Percentiles rank a stretch among this genome's conserved stretches.
Conservation (phyloP, 2,797 vertebrate species). For the Artibeus jamaicensis region DNA sequence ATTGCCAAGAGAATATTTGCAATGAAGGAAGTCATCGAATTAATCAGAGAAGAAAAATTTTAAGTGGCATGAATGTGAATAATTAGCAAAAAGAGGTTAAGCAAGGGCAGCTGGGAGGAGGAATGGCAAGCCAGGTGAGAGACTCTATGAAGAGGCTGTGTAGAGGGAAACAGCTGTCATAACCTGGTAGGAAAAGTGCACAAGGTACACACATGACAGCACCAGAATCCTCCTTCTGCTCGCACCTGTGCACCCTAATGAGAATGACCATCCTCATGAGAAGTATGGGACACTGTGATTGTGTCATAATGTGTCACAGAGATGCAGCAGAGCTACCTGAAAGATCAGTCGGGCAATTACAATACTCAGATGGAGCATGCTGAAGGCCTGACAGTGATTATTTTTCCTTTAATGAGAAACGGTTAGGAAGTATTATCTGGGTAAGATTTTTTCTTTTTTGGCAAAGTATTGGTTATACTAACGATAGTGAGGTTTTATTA, state of each 20-base stretch:
- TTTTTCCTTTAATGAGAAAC: background rate
- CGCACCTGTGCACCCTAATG: background rate
- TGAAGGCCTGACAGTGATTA: too few species aligned
- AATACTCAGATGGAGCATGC: background rate
- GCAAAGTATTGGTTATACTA: background rate
- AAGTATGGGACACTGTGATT: accelerated
- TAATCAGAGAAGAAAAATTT: background rate
- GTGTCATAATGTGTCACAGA: background rate
- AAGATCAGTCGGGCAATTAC: background rate
- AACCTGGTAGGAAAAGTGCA: background rate
- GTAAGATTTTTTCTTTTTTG: background rate
- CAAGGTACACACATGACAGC: accelerated
- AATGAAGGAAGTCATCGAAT: background rate
- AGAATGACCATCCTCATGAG: too few species aligned
- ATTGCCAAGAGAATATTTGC: background rate
- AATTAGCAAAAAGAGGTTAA: background rate
- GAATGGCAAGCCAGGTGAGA: background rate
- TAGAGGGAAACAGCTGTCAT: background rate
- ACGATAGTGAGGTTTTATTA: background rate
- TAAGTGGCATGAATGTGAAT: background rate
- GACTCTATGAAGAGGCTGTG: background rate
- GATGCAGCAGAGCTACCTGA: background rate
- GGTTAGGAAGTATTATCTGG: background rate
- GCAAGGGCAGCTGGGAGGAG: background rate
- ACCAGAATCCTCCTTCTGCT: background rate